These are phyloP conservation scores for Listrodromus nycthemerus DNA, from an alignment of 2,888 invertebrate genomes.

Conservation along the genomic window DNA sequence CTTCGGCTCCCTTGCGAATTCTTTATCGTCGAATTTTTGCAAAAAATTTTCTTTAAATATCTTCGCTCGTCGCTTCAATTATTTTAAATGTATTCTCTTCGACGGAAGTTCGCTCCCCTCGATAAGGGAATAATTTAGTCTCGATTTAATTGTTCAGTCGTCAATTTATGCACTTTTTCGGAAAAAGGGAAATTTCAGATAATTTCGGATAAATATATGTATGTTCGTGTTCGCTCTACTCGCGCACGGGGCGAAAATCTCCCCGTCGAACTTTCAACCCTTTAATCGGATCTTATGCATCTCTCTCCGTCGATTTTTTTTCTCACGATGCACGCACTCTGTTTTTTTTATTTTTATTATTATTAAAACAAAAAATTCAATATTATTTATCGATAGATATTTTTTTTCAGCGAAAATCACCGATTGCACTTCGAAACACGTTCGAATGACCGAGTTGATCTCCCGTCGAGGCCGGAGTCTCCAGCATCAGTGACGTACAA, in stretches of 20 bases:
- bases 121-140: no score
- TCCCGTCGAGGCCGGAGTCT: slow-evolving; percentile 2
- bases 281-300: slow-evolving; percentile 72
- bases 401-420: slow-evolving; percentile 8
- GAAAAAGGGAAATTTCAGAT: no score
- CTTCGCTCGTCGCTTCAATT: not conserved
- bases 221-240: not conserved
- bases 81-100: not conserved
- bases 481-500: slow-evolving; percentile 60
- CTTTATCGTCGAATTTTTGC: not conserved
- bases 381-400: not conserved
- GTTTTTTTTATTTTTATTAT: slow-evolving; percentile 11
- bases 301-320: slow-evolving; percentile 24
- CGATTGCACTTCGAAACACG: slow-evolving; percentile 17
- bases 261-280: slow-evolving; percentile 66
- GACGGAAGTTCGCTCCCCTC: not conserved
- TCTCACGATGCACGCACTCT: slow-evolving; percentile 24
- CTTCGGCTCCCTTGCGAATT: not conserved
- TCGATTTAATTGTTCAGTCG: no score
- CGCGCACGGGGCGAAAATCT: slow-evolving; percentile 43
- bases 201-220: no score
- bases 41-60: slow-evolving; percentile 3
- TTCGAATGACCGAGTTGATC: not conserved
- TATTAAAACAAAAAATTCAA: slow-evolving; percentile 4
- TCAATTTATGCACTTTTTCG: no score